Base-by-base conservation (phyloP, 30 jellyfish, hydroid and myxozoan species). In the Calvadosia cruxmelitensis region DNA sequence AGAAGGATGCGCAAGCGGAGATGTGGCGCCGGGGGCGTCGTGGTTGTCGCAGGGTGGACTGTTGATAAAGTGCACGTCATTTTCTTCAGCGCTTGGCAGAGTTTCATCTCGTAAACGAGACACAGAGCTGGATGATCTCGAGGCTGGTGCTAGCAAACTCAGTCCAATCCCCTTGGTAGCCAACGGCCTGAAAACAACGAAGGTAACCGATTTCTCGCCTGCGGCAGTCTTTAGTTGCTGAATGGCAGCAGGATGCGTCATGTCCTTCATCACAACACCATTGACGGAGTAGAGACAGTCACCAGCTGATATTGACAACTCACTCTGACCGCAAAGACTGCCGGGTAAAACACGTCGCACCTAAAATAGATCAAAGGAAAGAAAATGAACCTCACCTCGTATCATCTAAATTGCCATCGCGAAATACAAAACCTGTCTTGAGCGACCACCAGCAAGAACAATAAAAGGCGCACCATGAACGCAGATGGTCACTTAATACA, bases 221-320 rank as follows among this genome's bases (percentile, higher is more conserved):
- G 57, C 10, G 10, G 57, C 78, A 25, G 71, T 90, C 70, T 91
- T 91, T 31, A 91, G 89, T 24, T 69, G 62, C 52, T 91, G 95
- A 35, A 81, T 74, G 26, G 95, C 99, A n/a, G 75, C 78, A 2
- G 94, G 94, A 70, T 91, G 99, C 63, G 93, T 91, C 36, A 82
- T 66, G 76, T 78, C 84, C 27, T 73, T 73, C 95, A 91, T 91
- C 1, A 51, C 64, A 27, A 42, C 74, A 3, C 99, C 99, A 68
- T 91, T 91, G 66, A 91, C 94, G 1, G 99, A 91, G 74, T 82
- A 91, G 31, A 91, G 66, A 61, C 32, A 72, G 70, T 91, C 99
- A 34, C 94, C 94, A 31, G 63, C 92, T n/a, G 31, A 68, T 23
- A 91, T 20, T 20, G 57, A 3, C 3, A 69, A 83, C 57, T 88